Base-by-base conservation (phyloP, 1,140 invertebrate genomes). In the Chrysopa pallens region DNA sequence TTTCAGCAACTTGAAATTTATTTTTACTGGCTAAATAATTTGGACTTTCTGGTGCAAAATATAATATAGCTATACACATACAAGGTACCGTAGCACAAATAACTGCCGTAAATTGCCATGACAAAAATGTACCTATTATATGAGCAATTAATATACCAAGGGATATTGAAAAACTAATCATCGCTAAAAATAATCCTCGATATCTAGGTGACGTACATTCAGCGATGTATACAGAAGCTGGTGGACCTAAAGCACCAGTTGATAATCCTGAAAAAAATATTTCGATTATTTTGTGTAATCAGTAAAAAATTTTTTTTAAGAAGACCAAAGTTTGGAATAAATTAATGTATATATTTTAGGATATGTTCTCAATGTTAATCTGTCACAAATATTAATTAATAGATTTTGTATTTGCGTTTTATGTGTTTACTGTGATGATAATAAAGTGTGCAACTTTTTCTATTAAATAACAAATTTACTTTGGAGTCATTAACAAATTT, bases 11-110 rank as follows among this genome's bases (percentile, higher is more conserved):
- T 42, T 68, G 59, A 3, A 61, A 52, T 44, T 62, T 52, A 12
- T 68, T 68, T 49, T 70, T 68, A 5, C 67, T 62, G 0, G 72
- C 63, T 36, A 80, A 56, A 77, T 78, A 85, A 1, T 71, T 65
- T 1, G 82, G 81, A 42, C 79, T 80, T 57, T 86, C 82, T 0
- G 78, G 78, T 2, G 74, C 60, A 12, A 73, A 63, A 13, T 58
- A 54, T 29, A 72, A 47, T 2, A 70, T 43, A 4, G 65, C 23
- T 14, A 65, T 63, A 29, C 62, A 57, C 11, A 69, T 8, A 12
- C 72, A 50, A 11, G 71, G 70, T 17, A 73, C 57, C 4, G 63
- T 37, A 3, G 61, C 62, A 49, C 64, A 68, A 3, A 76, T 58
- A 0, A 65, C 56, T 1, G 73, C 71, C 3, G 70, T 69, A 47